Conservation (phyloP, 1,140 invertebrate genomes). For the Microplitis demolitor region DNA sequence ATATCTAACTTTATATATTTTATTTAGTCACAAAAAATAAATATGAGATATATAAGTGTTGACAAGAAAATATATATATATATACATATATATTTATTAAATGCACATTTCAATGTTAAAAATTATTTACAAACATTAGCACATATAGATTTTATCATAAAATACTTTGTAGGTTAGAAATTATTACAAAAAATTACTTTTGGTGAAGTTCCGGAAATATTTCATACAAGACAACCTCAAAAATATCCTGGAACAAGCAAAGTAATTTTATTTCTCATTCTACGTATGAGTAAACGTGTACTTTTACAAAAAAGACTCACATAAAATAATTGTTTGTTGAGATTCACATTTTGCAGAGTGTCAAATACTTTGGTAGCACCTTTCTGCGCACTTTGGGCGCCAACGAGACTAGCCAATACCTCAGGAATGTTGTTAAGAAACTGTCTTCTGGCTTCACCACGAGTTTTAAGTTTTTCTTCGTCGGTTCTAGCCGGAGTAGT, state of each 20-base stretch:
- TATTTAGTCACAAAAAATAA: too few species aligned
- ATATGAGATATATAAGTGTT: too few species aligned
- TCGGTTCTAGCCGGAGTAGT: conserved; percentile 62
- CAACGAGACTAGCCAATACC: conserved; percentile 81
- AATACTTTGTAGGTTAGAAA: conserved; percentile 20
- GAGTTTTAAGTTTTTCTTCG: conserved; percentile 72
- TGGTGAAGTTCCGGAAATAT: conserved; percentile 18
- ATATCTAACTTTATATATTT: too few species aligned
- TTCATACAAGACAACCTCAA: conserved; percentile 16
- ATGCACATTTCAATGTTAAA: too few species aligned
- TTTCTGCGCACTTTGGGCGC: conserved; percentile 80
- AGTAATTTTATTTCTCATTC: background rate
- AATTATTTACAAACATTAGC: too few species aligned
- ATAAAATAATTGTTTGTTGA: conserved; percentile 92
- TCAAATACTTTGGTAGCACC: conserved; percentile 88
- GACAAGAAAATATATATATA: too few species aligned
- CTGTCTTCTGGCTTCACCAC: conserved; percentile 68
- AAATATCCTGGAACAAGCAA: conserved; percentile 22
- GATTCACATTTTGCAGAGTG: conserved; percentile 80
- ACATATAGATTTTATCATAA: background rate
- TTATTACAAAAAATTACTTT: background rate
- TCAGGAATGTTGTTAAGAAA: conserved; percentile 78
- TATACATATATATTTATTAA: too few species aligned
- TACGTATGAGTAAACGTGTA: background rate
- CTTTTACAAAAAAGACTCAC: conserved; percentile 67